Conservation (phyloP, 2,797 vertebrate genomes). For the Sebastes trivittatus region DNA sequence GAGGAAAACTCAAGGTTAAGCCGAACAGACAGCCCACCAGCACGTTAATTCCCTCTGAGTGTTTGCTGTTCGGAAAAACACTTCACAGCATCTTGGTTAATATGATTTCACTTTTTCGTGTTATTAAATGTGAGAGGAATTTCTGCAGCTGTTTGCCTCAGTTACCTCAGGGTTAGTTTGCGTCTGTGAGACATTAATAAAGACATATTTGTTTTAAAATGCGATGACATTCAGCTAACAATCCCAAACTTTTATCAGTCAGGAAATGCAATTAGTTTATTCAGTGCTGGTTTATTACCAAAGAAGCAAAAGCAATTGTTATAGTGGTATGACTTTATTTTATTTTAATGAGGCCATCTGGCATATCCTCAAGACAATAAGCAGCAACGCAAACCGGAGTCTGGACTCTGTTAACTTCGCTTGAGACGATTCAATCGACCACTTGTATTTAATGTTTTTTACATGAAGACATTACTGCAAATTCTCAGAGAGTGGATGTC, state of each 20-base stretch:
- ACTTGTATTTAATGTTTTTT: conserved; percentile 15
- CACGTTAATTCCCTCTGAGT: conserved; percentile 21
- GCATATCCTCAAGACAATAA: conserved; percentile 41
- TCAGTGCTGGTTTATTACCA: conserved; percentile 44
- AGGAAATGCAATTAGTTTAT: conserved; percentile 58
- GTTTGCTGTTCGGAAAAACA: conserved; percentile 41
- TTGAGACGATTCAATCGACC: background rate
- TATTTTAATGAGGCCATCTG: conserved; percentile 62
- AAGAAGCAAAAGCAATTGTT: conserved; percentile 34
- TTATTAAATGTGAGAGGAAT: conserved; percentile 28
- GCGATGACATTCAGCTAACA: conserved; percentile 43
- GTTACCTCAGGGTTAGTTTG: conserved; percentile 19
- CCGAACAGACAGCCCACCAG: conserved; percentile 41
- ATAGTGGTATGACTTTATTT: conserved; percentile 31
- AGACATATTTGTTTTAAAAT: conserved; percentile 29
- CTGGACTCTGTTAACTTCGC: conserved; percentile 50
- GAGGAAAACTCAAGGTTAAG: conserved; percentile 33
- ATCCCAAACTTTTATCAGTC: conserved; percentile 34
- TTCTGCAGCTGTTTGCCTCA: conserved; percentile 29
- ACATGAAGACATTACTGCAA: background rate
- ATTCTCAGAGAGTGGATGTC: background rate
- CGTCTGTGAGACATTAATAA: conserved; percentile 30
- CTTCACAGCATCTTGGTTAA: conserved; percentile 16
- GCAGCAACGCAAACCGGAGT: conserved; percentile 29
- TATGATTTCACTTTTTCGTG: conserved; percentile 18